Evolutionary conservation across 2,113 vertebrate species (phyloP).

Genomic region (Lathamus discolor): DNA sequence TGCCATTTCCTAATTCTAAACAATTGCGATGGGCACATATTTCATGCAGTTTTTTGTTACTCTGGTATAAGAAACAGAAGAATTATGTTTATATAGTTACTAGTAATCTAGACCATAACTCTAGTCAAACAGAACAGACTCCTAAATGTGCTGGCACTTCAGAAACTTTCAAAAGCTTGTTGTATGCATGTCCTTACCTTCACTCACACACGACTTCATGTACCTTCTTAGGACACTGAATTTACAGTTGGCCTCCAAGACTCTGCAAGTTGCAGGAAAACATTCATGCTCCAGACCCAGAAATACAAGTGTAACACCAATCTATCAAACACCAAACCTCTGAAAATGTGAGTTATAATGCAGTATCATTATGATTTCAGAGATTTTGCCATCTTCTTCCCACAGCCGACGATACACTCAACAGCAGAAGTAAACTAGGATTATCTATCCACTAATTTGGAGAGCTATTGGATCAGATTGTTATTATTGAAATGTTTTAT

Average conservation of each 20-base stretch:
- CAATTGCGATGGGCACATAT: not conserved
- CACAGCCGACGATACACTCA: not conserved
- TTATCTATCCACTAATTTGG: not conserved
- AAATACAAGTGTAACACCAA: not conserved
- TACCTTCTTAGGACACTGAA: not conserved
- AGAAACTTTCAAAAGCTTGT: not conserved
- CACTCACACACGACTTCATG: rapidly evolving
- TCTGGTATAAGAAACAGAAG: not conserved
- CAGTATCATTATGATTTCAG: not conserved
- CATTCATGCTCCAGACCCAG: not conserved
- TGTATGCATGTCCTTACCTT: not conserved
- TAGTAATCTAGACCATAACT: not conserved
- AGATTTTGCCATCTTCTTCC: not conserved
- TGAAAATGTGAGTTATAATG: not conserved
- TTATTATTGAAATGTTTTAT: not conserved
- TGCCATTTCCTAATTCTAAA: not conserved
- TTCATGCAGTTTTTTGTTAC: not conserved
- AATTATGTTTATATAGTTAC: not conserved
- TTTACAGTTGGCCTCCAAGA: not conserved
- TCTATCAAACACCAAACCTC: not conserved
- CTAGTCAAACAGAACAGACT: not conserved
- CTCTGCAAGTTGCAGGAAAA: not conserved
- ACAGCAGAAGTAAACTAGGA: not conserved
- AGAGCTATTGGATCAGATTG: not conserved
- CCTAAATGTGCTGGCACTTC: not conserved